phyloP scores from a whole-genome alignment of 2,888 invertebrate species.

The Stenolophus ochropezus region DNA sequence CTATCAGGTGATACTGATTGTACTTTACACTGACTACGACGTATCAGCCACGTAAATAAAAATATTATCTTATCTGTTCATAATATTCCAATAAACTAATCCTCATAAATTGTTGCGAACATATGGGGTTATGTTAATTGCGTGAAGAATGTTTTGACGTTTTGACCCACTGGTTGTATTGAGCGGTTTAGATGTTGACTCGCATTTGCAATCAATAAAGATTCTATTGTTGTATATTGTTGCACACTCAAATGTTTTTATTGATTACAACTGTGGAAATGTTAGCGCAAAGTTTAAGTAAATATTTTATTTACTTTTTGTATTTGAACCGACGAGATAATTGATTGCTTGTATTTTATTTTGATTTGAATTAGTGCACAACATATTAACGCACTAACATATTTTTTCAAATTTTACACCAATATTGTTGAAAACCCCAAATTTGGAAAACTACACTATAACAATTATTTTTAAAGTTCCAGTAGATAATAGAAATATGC shows the following conservation, averaged over 20 bases:
- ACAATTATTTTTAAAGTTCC: too few species aligned
- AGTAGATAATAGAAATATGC: neutral
- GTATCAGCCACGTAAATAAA: constrained; percentile 49
- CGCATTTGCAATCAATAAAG: too few species aligned
- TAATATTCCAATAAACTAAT: neutral
- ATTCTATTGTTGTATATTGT: neutral
- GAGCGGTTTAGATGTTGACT: too few species aligned
- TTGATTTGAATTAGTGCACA: neutral
- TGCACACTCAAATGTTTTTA: neutral
- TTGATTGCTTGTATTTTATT: neutral
- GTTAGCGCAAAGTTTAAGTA: neutral
- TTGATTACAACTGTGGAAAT: neutral
- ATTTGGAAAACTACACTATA: neutral
- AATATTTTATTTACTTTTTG: neutral
- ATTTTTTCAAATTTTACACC: neutral
- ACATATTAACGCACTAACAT: neutral
- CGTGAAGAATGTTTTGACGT: too few species aligned
- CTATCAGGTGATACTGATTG: constrained; percentile 44
- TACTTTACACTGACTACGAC: constrained; percentile 43
- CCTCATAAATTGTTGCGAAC: neutral
- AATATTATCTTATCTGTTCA: constrained; percentile 42
- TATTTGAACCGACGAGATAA: too few species aligned
- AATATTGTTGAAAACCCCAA: neutral
- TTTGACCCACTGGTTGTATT: too few species aligned
- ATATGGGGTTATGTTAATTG: too few species aligned